Conservation (phyloP, 2,797 vertebrate species). For the Cuculus canorus region DNA sequence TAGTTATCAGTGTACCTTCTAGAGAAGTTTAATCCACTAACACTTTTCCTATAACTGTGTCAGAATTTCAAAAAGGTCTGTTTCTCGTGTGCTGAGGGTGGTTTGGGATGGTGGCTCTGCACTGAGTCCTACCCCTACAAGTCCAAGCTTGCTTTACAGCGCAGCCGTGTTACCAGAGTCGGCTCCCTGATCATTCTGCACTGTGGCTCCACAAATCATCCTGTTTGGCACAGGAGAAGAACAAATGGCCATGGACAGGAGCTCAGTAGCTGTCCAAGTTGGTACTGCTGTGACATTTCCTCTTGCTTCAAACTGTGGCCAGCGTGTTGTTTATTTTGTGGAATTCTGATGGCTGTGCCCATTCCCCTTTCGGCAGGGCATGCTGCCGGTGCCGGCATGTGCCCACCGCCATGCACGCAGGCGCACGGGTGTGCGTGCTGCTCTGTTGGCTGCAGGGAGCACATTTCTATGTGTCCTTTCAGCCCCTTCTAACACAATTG, state of each 20-base stretch:
- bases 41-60: background rate
- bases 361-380: background rate
- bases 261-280: background rate
- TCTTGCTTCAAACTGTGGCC: background rate
- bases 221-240: background rate
- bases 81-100: accelerated
- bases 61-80: background rate
- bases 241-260: background rate
- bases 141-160: background rate
- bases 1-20: background rate
- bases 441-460: too few species aligned
- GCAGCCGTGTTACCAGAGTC: background rate
- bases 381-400: background rate
- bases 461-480: background rate
- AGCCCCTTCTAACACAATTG: background rate
- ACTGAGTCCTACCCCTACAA: background rate
- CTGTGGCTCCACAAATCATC: background rate
- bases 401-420: too few species aligned
- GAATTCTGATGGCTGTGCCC: background rate
- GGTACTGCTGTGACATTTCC: background rate
- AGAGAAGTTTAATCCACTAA: background rate
- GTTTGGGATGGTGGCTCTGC: background rate
- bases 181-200: background rate
- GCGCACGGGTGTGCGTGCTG: too few species aligned
- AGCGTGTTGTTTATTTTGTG: background rate